A percentile compares a stretch with the other conserved stretches of the same genome.
These are phyloP conservation scores for Sycobia sp. DNA, from an alignment of 1,140 invertebrate genomes.

Conservation along the genomic window DNA sequence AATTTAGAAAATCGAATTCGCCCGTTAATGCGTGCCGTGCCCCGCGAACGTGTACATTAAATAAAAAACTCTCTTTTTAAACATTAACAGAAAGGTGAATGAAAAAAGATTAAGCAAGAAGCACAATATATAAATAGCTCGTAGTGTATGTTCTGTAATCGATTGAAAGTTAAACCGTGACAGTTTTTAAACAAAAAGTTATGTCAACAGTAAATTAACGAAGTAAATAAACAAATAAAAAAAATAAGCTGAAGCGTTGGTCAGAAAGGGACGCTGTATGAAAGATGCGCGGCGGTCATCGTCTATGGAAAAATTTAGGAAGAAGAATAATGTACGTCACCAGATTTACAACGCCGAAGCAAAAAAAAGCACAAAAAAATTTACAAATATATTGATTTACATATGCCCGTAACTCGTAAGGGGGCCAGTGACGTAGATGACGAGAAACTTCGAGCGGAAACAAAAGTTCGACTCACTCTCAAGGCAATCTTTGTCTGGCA, in stretches of 20 bases:
- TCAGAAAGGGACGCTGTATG: constrained; percentile 32
- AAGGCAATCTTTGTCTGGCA: background rate
- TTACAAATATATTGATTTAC: constrained; percentile 66
- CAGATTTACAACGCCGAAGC: constrained; percentile 19
- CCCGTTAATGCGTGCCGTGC: constrained; percentile 43
- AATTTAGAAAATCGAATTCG: constrained; percentile 30
- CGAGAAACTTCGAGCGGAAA: constrained; percentile 29
- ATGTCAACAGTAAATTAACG: constrained; percentile 33
- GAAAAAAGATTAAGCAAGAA: constrained; percentile 41
- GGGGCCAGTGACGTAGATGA: constrained; percentile 48
- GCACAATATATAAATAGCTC: constrained; percentile 60
- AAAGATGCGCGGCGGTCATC: constrained; percentile 44
- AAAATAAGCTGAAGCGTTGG: constrained; percentile 42
- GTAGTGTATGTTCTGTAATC: constrained; percentile 64
- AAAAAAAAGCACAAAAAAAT: constrained; percentile 57
- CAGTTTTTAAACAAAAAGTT: constrained; percentile 29
- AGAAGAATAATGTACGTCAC: too few species aligned
- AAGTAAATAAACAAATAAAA: constrained; percentile 47
- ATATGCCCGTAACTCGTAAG: constrained; percentile 64
- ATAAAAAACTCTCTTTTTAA: constrained; percentile 43
- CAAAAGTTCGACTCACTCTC: constrained; percentile 3
- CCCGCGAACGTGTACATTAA: constrained; percentile 57
- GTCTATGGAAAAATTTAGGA: constrained; percentile 4
- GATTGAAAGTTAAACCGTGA: constrained; percentile 53
- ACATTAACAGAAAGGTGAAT: constrained; percentile 44